Evolutionary conservation across 2,113 vertebrate species (phyloP).

Genomic region (Cnemophilus loriae): DNA sequence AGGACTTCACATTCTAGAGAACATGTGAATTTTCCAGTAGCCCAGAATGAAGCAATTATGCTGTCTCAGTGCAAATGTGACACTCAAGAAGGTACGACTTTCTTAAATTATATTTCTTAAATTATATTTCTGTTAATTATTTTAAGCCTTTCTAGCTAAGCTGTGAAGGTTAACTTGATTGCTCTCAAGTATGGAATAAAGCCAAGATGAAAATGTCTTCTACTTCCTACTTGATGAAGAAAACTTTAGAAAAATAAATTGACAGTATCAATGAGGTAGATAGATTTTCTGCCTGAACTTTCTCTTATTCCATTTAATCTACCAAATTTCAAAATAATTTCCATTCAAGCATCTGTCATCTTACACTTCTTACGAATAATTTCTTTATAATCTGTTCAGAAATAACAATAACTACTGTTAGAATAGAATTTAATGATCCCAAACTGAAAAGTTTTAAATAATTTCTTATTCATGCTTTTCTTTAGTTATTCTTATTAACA

Average conservation of each 20-base stretch:
- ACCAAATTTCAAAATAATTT: background rate
- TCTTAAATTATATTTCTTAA: background rate
- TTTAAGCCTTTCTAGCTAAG: background rate
- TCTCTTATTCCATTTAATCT: slow-evolving; percentile 1
- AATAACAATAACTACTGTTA: slow-evolving; percentile 26
- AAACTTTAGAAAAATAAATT: background rate
- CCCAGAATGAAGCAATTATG: slow-evolving; percentile 62
- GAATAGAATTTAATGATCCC: background rate
- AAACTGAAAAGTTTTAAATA: background rate
- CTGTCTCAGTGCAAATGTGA: slow-evolving; percentile 71
- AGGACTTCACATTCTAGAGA: slow-evolving; percentile 25
- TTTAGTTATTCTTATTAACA: background rate
- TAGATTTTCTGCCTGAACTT: background rate
- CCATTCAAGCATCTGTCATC: background rate
- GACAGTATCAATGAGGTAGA: background rate
- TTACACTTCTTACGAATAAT: background rate
- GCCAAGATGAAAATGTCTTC: background rate
- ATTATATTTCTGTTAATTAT: slow-evolving; percentile 2
- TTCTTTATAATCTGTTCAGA: background rate
- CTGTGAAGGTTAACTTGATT: background rate
- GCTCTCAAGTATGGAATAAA: background rate
- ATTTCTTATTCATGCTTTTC: background rate
- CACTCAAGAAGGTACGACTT: slow-evolving; percentile 69
- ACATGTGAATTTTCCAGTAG: slow-evolving; percentile 49
- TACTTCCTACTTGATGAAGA: background rate